phyloP scores from a whole-genome alignment of 1,140 invertebrate species.

The Aphidius ervi region DNA sequence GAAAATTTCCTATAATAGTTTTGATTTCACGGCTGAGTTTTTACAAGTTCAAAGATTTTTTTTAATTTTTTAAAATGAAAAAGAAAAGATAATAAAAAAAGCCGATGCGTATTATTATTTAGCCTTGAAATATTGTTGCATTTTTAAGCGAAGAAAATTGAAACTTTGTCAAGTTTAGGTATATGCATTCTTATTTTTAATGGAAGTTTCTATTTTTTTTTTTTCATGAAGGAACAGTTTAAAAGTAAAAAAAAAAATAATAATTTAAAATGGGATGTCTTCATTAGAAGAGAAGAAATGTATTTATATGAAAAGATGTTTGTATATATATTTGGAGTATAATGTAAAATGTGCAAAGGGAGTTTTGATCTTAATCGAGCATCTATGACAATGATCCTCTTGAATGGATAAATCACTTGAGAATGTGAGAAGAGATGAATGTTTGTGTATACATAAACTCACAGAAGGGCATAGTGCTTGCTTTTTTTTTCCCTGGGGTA shows the following conservation, averaged over 20 bases:
- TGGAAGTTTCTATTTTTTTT: neutral
- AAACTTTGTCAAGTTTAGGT: too few species aligned
- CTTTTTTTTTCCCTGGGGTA: constrained; percentile 35
- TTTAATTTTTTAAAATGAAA: too few species aligned
- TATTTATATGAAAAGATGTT: constrained; percentile 27
- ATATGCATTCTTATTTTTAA: too few species aligned
- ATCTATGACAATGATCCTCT: constrained; percentile 44
- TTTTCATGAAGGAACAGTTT: neutral
- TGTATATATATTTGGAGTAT: constrained; percentile 26
- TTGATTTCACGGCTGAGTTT: too few species aligned
- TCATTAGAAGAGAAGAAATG: constrained; percentile 4
- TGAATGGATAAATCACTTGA: constrained; percentile 47
- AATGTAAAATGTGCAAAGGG: constrained; percentile 30
- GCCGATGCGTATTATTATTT: too few species aligned
- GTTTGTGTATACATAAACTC: neutral
- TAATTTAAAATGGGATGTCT: neutral
- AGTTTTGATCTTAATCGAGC: constrained; percentile 44
- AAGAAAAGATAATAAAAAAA: too few species aligned
- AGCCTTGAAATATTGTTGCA: too few species aligned
- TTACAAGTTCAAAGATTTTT: too few species aligned
- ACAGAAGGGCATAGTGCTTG: constrained; percentile 26
- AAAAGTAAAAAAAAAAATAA: neutral
- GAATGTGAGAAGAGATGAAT: constrained; percentile 8
- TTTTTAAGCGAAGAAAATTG: too few species aligned
- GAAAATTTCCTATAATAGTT: too few species aligned